A percentile compares a stretch with the other conserved stretches of the same genome.
Conservation (phyloP, 2,888 invertebrate genomes). For the Phyllotreta cruciferae region DNA sequence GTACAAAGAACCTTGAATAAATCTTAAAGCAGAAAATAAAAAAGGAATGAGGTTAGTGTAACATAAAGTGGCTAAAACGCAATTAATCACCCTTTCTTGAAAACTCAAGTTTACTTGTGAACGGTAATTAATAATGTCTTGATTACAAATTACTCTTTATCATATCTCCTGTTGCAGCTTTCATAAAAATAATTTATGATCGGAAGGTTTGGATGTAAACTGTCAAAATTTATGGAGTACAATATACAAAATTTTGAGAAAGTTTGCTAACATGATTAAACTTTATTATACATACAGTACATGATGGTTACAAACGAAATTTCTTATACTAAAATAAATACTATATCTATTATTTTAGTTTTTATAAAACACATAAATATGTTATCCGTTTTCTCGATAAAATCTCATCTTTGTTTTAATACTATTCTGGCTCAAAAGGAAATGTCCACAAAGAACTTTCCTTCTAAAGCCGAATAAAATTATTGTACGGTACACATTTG, state of each 20-base stretch:
- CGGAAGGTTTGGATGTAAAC: no score
- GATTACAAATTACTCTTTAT: slow-evolving; percentile 5
- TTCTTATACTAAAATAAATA: no score
- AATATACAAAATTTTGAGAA: no score
- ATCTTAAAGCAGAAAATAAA: no score
- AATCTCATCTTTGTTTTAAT: neutral
- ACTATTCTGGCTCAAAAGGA: neutral
- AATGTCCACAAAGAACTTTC: slow-evolving; percentile 5
- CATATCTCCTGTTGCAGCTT: neutral
- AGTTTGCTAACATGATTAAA: neutral
- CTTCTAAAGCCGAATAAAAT: slow-evolving; percentile 2
- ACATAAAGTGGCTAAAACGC: neutral
- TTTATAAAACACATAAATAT: no score
- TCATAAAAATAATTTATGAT: no score
- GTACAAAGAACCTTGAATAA: no score
- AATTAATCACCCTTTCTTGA: slow-evolving; percentile 4
- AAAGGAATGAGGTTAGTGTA: no score
- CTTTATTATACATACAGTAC: no score
- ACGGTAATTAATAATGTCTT: slow-evolving; percentile 9
- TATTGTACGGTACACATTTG: neutral
- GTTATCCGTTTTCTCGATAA: neutral
- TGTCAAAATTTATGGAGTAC: no score
- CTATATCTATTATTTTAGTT: no score
- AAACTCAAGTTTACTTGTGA: neutral
- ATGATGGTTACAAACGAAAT: no score